A percentile compares a stretch with the other conserved stretches of the same genome.
Evolutionary conservation across 2,888 invertebrate genomes (phyloP).

Genomic region (Brachypalpus laphriformis): DNA sequence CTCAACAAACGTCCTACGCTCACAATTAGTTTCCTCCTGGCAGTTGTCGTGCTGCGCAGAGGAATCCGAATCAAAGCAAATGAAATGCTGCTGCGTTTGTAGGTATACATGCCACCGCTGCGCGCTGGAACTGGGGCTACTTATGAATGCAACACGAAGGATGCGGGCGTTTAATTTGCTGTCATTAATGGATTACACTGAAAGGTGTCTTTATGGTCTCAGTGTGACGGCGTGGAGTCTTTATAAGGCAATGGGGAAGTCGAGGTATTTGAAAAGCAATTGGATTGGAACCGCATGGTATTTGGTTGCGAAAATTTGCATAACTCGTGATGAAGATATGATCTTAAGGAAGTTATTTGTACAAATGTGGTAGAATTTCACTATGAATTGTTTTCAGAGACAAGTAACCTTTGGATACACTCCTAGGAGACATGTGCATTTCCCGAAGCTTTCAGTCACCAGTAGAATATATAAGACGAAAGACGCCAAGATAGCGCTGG

Average conservation of each 20-base stretch:
- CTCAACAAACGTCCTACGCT: constrained; percentile 59
- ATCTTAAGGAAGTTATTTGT: background rate
- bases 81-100: constrained; percentile 33
- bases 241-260: constrained; percentile 52
- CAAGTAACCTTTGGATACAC: too few relatives aligned
- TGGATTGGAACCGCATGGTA: background rate
- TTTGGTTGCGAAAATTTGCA: constrained; percentile 8
- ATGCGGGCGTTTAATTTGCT: constrained; percentile 71
- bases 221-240: constrained; percentile 11
- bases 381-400: too few relatives aligned
- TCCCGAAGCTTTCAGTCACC: too few relatives aligned
- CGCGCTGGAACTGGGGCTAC: constrained; percentile 43
- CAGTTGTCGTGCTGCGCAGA: constrained; percentile 39
- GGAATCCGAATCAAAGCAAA: constrained; percentile 31
- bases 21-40: constrained; percentile 47
- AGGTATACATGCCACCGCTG: constrained; percentile 42
- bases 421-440: too few relatives aligned
- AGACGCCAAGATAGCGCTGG: too few relatives aligned
- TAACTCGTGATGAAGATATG: constrained; percentile 23
- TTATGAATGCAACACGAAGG: constrained; percentile 50
- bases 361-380: too few relatives aligned
- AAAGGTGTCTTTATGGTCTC: constrained; percentile 59
- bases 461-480: too few relatives aligned
- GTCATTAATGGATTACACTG: constrained; percentile 63
- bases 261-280: constrained; percentile 19